Conservation (phyloP, 1,140 invertebrate genomes). For the Lerema accius region DNA sequence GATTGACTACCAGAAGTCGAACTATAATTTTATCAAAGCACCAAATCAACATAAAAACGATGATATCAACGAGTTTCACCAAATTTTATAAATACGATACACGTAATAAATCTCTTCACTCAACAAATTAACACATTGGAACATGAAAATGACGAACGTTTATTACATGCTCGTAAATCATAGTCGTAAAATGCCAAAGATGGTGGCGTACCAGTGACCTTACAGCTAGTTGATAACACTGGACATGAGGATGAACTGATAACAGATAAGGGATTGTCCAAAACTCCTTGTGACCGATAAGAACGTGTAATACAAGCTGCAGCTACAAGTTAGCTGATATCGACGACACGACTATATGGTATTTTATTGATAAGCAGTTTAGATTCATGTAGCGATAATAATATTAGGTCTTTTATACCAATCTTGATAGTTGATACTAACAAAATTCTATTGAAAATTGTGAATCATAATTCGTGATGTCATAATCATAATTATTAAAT, state of each 20-base stretch:
- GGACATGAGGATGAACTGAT: background rate
- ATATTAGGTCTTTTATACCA: background rate
- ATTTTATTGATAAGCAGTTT: background rate
- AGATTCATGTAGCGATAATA: background rate
- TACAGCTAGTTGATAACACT: conserved; percentile 12
- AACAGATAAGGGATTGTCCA: conserved; percentile 23
- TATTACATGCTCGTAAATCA: conserved; percentile 15
- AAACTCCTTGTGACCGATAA: conserved; percentile 32
- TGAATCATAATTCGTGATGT: no score
- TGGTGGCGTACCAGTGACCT: conserved; percentile 16
- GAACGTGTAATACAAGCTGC: conserved; percentile 13
- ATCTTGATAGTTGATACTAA: no score
- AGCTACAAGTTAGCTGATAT: conserved; percentile 15
- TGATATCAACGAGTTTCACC: background rate
- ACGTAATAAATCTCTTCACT: background rate
- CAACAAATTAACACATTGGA: background rate
- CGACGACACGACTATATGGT: conserved; percentile 6
- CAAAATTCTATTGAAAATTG: no score
- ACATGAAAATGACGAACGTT: background rate
- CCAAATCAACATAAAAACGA: background rate
- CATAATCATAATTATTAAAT: no score
- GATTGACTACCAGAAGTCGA: no score
- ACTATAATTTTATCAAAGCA: no score
- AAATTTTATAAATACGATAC: background rate
- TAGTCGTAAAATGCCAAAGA: conserved; percentile 19